phyloP scores from a whole-genome alignment of 2,113 vertebrate species.

The Antidorcas marsupialis region DNA sequence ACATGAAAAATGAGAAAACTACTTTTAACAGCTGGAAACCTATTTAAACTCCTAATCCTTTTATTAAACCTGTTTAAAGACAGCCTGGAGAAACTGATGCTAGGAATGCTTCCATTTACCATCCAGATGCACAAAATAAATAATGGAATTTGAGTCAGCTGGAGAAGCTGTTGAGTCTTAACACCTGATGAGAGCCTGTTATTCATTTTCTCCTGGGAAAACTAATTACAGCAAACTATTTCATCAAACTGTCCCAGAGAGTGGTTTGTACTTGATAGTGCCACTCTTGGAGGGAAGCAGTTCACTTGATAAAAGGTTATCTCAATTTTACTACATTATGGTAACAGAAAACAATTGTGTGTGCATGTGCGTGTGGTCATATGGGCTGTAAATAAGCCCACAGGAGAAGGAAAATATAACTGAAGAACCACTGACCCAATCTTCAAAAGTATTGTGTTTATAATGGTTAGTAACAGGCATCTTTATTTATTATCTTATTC shows the following conservation, averaged over 20 bases:
- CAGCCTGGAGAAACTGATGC: conserved; percentile 58
- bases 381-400: background rate
- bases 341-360: background rate
- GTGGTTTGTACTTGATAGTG: background rate
- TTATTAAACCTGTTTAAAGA: conserved; percentile 51
- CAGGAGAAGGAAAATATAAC: conserved; percentile 25
- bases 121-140: conserved; percentile 58
- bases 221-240: conserved; percentile 44
- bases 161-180: conserved; percentile 24
- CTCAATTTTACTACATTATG: background rate
- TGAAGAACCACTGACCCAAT: background rate
- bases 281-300: background rate
- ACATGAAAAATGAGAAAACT: conserved; percentile 53
- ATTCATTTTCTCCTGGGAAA: conserved; percentile 38
- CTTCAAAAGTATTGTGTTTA: background rate
- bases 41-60: conserved; percentile 50
- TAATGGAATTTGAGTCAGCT: conserved; percentile 26
- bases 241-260: conserved; percentile 46
- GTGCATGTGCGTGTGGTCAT: background rate
- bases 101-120: conserved; percentile 48
- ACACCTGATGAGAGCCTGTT: conserved; percentile 43
- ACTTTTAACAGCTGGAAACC: conserved; percentile 47
- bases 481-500: background rate
- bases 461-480: background rate
- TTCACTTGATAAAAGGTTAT: conserved; percentile 18